These are phyloP conservation scores for Prosapia bicincta DNA, from an alignment of 2,888 invertebrate species.

Conservation along the genomic window DNA sequence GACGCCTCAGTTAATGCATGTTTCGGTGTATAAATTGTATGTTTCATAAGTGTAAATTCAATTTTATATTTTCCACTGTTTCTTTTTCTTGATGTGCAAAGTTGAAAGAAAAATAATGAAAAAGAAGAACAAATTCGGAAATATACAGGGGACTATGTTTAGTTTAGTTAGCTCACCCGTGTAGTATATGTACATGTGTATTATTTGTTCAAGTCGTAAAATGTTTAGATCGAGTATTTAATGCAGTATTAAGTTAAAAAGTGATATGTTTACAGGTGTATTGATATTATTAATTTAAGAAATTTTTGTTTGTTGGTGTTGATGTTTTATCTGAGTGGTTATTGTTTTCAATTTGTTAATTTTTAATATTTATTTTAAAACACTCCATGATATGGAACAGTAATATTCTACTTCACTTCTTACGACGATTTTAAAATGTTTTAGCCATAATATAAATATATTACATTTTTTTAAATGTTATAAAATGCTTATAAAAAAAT, in stretches of 20 bases:
- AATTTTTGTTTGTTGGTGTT: background rate
- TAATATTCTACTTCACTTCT: too few relatives aligned
- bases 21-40: constrained; percentile 16
- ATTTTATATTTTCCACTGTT: background rate
- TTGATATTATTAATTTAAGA: background rate
- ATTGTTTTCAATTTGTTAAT: too few relatives aligned
- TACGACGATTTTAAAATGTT: too few relatives aligned
- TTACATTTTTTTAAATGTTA: too few relatives aligned
- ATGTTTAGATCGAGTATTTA: background rate
- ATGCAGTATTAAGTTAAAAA: background rate
- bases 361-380: too few relatives aligned
- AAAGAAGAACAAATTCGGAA: constrained; percentile 51
- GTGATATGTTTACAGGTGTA: background rate
- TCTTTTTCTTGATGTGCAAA: constrained; percentile 4
- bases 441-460: too few relatives aligned
- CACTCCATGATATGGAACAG: too few relatives aligned
- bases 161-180: constrained; percentile 32
- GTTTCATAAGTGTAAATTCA: constrained; percentile 1
- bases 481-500: too few relatives aligned
- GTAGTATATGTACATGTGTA: constrained; percentile 37
- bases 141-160: constrained; percentile 49
- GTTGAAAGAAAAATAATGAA: constrained; percentile 2
- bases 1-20: constrained; percentile 12
- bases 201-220: constrained; percentile 11
- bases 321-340: background rate